phyloP scores from a whole-genome alignment of 2,888 invertebrate species.

The Xiphydria camelus region DNA sequence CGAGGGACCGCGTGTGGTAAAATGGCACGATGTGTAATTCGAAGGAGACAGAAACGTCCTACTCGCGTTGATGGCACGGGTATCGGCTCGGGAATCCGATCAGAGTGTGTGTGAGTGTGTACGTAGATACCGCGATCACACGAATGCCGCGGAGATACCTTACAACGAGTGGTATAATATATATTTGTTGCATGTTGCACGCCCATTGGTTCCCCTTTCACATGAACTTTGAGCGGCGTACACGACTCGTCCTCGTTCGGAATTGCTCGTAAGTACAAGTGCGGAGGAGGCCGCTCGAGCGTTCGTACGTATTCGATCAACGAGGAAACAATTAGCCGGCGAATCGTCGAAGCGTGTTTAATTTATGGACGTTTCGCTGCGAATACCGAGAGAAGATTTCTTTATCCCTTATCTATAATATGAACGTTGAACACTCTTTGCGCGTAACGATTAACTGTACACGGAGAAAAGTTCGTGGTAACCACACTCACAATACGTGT shows the following conservation, averaged over 20 bases:
- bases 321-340: conserved; percentile 41
- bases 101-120: no score
- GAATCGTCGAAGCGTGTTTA: no score
- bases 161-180: conserved; percentile 6
- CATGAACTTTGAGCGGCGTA: conserved; percentile 46
- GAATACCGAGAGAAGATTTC: no score
- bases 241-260: conserved; percentile 43
- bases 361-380: no score
- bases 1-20: neutral
- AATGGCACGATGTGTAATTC: conserved; percentile 1
- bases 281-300: conserved; percentile 13
- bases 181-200: conserved; percentile 36
- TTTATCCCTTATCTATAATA: no score
- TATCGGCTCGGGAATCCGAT: no score
- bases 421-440: no score
- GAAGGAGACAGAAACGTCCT: conserved; percentile 1
- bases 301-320: conserved; percentile 36
- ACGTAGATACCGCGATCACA: no score
- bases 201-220: conserved; percentile 48
- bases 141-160: neutral
- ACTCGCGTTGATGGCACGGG: neutral
- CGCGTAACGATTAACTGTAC: no score
- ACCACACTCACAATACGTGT: no score
- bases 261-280: conserved; percentile 22
- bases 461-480: no score